Percentiles rank a stretch among this genome's conserved stretches.
Conservation (phyloP, 1,140 invertebrate species). For the Cydia strobilella region DNA sequence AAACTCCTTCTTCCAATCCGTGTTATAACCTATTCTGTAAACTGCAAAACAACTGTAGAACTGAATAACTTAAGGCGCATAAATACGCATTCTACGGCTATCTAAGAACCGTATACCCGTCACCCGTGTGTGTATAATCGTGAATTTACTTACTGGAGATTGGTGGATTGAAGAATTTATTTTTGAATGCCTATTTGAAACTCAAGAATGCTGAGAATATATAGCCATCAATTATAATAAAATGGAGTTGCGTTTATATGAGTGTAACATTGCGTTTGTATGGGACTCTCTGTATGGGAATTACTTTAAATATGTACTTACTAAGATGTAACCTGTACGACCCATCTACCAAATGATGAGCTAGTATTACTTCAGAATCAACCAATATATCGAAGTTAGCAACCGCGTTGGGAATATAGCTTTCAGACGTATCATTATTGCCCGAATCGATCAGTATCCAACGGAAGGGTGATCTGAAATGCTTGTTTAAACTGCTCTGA, state of each 20-base stretch:
- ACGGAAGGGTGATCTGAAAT: slow-evolving; percentile 55
- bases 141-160: too few species aligned
- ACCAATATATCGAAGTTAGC: slow-evolving; percentile 42
- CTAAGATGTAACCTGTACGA: slow-evolving; percentile 44
- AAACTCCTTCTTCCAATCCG: slow-evolving; percentile 49
- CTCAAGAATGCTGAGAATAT: too few species aligned
- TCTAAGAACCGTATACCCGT: too few species aligned
- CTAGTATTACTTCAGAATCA: slow-evolving; percentile 49
- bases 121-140: too few species aligned
- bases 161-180: too few species aligned
- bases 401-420: slow-evolving; percentile 40
- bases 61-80: too few species aligned
- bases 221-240: too few species aligned
- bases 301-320: slow-evolving; percentile 41
- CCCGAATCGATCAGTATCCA: slow-evolving; percentile 52
- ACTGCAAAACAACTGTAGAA: slow-evolving; percentile 47
- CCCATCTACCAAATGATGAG: slow-evolving; percentile 35
- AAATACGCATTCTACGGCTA: too few species aligned
- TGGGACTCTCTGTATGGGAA: too few species aligned
- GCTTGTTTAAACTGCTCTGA: slow-evolving; percentile 40
- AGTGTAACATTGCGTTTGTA: too few species aligned
- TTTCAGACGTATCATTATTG: slow-evolving; percentile 2
- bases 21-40: slow-evolving; percentile 53
- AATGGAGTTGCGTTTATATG: too few species aligned
- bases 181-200: too few species aligned